Conservation (phyloP, 2,888 invertebrate species). For the Xestoiulus laeticollis region DNA sequence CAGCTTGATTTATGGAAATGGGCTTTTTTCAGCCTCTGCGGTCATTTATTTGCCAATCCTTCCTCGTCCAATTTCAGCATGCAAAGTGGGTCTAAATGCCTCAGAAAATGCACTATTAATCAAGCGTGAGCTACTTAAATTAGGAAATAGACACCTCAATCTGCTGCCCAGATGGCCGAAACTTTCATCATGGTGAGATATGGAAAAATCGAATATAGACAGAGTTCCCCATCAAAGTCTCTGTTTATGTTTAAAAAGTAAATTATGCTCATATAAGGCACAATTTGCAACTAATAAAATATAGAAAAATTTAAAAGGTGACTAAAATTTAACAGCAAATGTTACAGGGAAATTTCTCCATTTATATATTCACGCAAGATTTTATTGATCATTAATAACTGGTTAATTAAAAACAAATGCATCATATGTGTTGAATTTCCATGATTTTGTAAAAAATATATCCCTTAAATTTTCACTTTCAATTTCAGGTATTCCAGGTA, state of each 20-base stretch:
- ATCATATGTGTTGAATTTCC: too few relatives aligned
- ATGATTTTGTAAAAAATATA: too few relatives aligned
- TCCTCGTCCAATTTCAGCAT: slow-evolving; percentile 38
- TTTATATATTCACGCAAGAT: too few relatives aligned
- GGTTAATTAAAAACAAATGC: too few relatives aligned
- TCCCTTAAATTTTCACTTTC: too few relatives aligned
- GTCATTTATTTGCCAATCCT: slow-evolving; percentile 38
- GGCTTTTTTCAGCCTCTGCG: slow-evolving; percentile 34
- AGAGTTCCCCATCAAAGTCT: background rate
- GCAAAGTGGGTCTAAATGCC: slow-evolving; percentile 44
- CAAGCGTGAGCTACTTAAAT: slow-evolving; percentile 16
- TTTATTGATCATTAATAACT: too few relatives aligned
- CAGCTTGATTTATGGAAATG: background rate
- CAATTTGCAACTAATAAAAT: too few relatives aligned
- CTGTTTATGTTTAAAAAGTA: background rate
- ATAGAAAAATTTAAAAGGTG: too few relatives aligned
- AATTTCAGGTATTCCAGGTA: too few relatives aligned
- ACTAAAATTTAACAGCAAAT: too few relatives aligned
- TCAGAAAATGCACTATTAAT: slow-evolving; percentile 35
- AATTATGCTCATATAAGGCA: background rate
- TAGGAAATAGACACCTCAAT: slow-evolving; percentile 23
- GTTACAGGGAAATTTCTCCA: too few relatives aligned
- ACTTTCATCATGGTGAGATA: background rate
- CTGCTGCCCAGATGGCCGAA: slow-evolving; percentile 12
- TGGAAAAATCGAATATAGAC: background rate